Evolutionary conservation across 1,140 invertebrate genomes (phyloP), one percentile per base, ranked within the genome.

Genomic region (Notospermus geniculatus): DNA sequence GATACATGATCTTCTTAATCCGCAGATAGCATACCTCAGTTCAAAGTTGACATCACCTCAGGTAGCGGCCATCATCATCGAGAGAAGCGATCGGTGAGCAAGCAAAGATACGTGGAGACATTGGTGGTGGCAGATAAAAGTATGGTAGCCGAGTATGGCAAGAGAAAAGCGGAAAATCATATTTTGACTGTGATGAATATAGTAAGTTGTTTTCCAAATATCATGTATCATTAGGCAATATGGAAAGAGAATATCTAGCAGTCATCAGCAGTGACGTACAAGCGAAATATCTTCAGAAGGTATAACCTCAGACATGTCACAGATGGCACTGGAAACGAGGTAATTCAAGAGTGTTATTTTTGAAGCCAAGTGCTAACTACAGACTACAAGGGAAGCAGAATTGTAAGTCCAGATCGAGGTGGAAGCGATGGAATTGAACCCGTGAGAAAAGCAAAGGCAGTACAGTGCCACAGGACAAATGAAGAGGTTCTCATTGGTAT

Each of bases 111-210:
- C 73, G 90, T 95, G 27, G 92, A 94, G 80, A 89, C 90, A 0
- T 81, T 93, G 25, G 85, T 94, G n/a, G 92, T 94, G 13, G 91
- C 91, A 23, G 92, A 95, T 81, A 85, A 86, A 57, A 88, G 88
- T 66, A 93, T 94, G 91, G 85, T 89, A 69, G 86, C 86, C 66
- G 90, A 90, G 71, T 85, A 93, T 56, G 64, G 65, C 25, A 64
- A 68, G 4, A 58, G 61, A 11, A 46, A 66, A 19, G 63, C 77
- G 4, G 88, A 91, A 71, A 89, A 88, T 0, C 94, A 94, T 78
- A 85, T 94, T 5, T 83, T 95, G 28, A 93, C 91, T n/a, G 90
- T 95, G 39, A 93, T 95, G 91, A 94, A 94, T 75, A 92, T 93
- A 88, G 92, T 90, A 82, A 84, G 77, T 76, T 29, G 1, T 27